phyloP scores from a whole-genome alignment of 1,140 invertebrate genomes.

The Drosophila teissieri region DNA sequence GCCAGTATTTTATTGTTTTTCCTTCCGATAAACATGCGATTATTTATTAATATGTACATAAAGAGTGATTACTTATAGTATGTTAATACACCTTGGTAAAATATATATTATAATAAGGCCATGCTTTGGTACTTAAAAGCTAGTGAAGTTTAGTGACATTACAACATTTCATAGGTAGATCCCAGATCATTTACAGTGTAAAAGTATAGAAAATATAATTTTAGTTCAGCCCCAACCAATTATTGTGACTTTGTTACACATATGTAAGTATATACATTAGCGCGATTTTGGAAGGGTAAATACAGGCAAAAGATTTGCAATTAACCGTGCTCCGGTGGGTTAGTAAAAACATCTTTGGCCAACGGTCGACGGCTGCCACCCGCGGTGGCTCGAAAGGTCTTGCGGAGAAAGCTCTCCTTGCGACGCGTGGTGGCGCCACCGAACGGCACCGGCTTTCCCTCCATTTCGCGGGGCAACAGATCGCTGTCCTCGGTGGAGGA shows the following conservation, averaged over 20 bases:
- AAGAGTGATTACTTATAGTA: constrained; percentile 6
- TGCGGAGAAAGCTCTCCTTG: constrained; percentile 84
- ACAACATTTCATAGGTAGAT: not conserved
- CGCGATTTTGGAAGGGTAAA: constrained; percentile 21
- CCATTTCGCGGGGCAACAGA: constrained; percentile 30
- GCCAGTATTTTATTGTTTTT: constrained; percentile 29
- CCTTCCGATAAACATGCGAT: constrained; percentile 33
- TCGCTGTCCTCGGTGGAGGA: constrained; percentile 31
- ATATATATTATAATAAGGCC: constrained; percentile 2
- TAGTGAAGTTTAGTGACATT: not conserved
- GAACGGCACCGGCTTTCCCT: constrained; percentile 16
- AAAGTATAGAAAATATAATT: constrained; percentile 6
- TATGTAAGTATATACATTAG: constrained; percentile 24
- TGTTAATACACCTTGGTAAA: constrained; percentile 9
- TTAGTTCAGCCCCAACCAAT: not conserved
- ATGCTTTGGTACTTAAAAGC: constrained; percentile 16
- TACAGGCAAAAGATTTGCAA: constrained; percentile 15
- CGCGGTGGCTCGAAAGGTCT: constrained; percentile 76
- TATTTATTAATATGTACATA: constrained; percentile 14
- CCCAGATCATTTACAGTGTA: not conserved
- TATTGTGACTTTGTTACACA: not conserved
- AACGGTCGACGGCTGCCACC: constrained; percentile 49
- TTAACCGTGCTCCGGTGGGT: constrained; percentile 49
- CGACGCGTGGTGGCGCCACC: constrained; percentile 50
- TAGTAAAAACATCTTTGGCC: constrained; percentile 71